Base-by-base conservation (phyloP, 53 echinoderm and acorn worm species). In the Arbacia lixula region DNA sequence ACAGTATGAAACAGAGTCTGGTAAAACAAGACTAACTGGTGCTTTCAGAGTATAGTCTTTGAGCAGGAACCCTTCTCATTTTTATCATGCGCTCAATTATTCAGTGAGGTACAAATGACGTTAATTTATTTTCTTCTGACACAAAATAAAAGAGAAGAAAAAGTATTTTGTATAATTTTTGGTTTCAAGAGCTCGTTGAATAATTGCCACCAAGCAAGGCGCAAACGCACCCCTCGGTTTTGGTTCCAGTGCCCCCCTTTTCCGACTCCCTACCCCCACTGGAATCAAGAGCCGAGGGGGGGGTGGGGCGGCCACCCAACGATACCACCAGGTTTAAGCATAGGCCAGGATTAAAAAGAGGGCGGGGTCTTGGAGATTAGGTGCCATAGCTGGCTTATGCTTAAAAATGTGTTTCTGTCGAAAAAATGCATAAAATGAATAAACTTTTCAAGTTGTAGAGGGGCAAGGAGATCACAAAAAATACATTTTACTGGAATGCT, bases 401-500 rank as follows among this genome's bases (percentile, higher is more conserved):
- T 58, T 33, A 58, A 58, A 24, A 57, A 28, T 12, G 11, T 17
- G 33, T 17, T 50, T 28, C 19, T 21, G 22, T 27, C 5, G 16
- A 78, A 37, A 37, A 58, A 78, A 78, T 37, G 62, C 82, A 81
- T 63, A 64, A 43, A 81, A 63, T 81, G 82, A 63, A 81, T 81
- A 63, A 64, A 64, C 64, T 81, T 81, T 81, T 81, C 82, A 40
- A 64, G 28, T 38, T 16, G n/a, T 17, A 9, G 0, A 38, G 35
- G 0, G 30, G 30, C 8, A 39, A 69, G 11, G 24, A 10, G 20
- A n/a, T 20, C n/a, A 56, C 36, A n/a, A n/a, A n/a, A n/a, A n/a
- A n/a, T n/a, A n/a, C n/a, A n/a, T n/a, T n/a, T n/a, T n/a, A n/a
- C n/a, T n/a, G n/a, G n/a, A n/a, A n/a, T n/a, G n/a, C n/a, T n/a